phyloP scores from a whole-genome alignment of 92 coral and sea anemone genomes.

The Siderastrea radians region DNA sequence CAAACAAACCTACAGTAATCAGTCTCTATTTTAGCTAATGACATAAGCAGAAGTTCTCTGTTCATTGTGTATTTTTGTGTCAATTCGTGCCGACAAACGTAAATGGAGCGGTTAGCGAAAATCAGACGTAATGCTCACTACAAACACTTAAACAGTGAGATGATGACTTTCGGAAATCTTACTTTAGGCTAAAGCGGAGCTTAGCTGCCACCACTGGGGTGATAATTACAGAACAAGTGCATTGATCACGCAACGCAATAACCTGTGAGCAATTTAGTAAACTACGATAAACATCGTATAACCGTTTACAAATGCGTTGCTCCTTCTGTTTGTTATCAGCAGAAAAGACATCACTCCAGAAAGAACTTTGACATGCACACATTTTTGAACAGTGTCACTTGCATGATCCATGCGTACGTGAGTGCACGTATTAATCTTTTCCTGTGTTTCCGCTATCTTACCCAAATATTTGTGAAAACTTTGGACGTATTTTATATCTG shows the following conservation, averaged over 20 bases:
- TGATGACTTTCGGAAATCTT: slow-evolving; percentile 36
- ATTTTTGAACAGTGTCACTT: background rate
- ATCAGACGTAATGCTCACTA: slow-evolving; percentile 8
- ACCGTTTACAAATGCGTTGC: background rate
- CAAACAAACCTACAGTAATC: too few species aligned
- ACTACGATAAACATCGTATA: background rate
- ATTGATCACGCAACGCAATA: slow-evolving; percentile 33
- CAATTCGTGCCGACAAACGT: background rate
- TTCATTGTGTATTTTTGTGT: background rate
- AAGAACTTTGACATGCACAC: background rate
- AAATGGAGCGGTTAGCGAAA: background rate
- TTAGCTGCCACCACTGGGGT: slow-evolving; percentile 28
- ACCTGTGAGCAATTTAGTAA: slow-evolving; percentile 6
- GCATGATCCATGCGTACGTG: slow-evolving; percentile 25
- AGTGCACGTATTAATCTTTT: slow-evolving; percentile 19
- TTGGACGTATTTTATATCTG: slow-evolving; percentile 26
- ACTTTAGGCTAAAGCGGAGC: background rate
- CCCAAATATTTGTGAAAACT: slow-evolving; percentile 32
- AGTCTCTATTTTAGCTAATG: too few species aligned
- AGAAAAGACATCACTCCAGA: background rate
- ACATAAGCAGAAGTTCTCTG: too few species aligned
- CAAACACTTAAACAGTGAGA: slow-evolving; percentile 25
- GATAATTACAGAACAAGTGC: slow-evolving; percentile 33
- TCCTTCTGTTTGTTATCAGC: slow-evolving; percentile 4
- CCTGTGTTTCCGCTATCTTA: slow-evolving; percentile 40